Evolutionary conservation across 2,113 vertebrate genomes (phyloP).

Genomic region (Anseranas semipalmata): DNA sequence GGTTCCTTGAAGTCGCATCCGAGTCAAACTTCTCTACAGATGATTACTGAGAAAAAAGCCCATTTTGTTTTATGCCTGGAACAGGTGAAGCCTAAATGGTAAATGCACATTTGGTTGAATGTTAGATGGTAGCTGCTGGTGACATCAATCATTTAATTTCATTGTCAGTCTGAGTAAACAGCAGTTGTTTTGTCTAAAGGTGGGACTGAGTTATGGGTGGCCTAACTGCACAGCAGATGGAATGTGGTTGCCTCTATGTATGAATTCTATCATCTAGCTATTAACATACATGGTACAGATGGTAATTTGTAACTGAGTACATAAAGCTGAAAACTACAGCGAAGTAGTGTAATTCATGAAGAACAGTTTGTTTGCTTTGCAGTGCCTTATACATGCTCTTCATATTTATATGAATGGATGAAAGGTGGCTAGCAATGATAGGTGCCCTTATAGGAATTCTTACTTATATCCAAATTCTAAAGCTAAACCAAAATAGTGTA

Average conservation of each 20-base stretch:
- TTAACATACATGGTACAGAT: slow-evolving; percentile 85
- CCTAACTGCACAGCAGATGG: slow-evolving; percentile 84
- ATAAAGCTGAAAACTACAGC: slow-evolving; percentile 78
- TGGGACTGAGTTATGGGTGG: slow-evolving; percentile 84
- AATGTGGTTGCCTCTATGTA: slow-evolving; percentile 77
- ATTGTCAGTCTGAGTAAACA: slow-evolving; percentile 84
- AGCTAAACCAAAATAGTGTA: slow-evolving; percentile 23
- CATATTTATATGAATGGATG: neutral
- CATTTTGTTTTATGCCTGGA: slow-evolving; percentile 40
- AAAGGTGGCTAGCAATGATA: neutral
- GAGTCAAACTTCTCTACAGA: neutral
- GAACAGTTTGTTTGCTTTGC: neutral
- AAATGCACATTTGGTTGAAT: slow-evolving; percentile 59
- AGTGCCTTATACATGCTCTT: neutral
- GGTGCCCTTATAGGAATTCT: neutral
- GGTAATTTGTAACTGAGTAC: slow-evolving; percentile 83
- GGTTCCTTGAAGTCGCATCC: neutral
- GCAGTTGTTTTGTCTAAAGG: slow-evolving; percentile 83
- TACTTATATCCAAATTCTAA: slow-evolving; percentile 8
- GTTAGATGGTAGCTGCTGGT: slow-evolving; percentile 59
- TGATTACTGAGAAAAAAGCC: slow-evolving; percentile 32
- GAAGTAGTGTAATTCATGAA: slow-evolving; percentile 5
- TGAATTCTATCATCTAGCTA: slow-evolving; percentile 82
- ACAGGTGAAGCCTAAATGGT: slow-evolving; percentile 63
- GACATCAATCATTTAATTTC: slow-evolving; percentile 77